These are phyloP conservation scores for Panorpa germanica DNA, from an alignment of 2,888 invertebrate genomes.

Conservation along the genomic window DNA sequence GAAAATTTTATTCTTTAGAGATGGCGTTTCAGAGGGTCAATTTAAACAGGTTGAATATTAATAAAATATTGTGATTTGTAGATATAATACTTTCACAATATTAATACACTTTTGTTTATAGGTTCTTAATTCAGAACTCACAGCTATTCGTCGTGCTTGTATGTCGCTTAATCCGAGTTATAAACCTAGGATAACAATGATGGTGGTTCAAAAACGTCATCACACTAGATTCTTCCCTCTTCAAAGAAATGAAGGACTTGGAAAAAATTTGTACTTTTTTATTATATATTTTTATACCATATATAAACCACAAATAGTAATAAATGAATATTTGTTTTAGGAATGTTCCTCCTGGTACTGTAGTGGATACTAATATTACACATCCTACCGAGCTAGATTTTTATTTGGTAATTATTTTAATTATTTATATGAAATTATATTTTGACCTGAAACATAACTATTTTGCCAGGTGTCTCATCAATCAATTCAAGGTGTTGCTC, in stretches of 20 bases:
- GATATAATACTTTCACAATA: not conserved
- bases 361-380: conserved; percentile 69
- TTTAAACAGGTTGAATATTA: conserved; percentile 45
- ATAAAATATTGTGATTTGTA: conserved; percentile 9
- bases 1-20: conserved; percentile 62
- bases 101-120: conserved; percentile 15
- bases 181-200: conserved; percentile 68
- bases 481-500: conserved; percentile 61
- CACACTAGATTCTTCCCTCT: conserved; percentile 57
- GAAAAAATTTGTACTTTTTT: too few relatives aligned
- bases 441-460: too few relatives aligned
- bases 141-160: conserved; percentile 55
- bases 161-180: conserved; percentile 28
- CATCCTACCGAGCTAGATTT: conserved; percentile 80
- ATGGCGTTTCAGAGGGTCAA: conserved; percentile 79
- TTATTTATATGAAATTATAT: too few relatives aligned
- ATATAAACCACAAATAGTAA: too few relatives aligned
- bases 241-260: too few relatives aligned
- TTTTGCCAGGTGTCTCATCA: too few relatives aligned
- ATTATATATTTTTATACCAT: too few relatives aligned
- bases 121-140: conserved; percentile 45
- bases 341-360: conserved; percentile 74
- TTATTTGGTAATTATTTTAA: conserved; percentile 71
- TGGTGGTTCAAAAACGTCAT: conserved; percentile 93
- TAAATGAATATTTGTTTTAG: too few relatives aligned